A percentile compares a stretch with the other conserved stretches of the same genome.
phyloP scores from a whole-genome alignment of 2,113 vertebrate species.

The Gallinago paraguaiae region DNA sequence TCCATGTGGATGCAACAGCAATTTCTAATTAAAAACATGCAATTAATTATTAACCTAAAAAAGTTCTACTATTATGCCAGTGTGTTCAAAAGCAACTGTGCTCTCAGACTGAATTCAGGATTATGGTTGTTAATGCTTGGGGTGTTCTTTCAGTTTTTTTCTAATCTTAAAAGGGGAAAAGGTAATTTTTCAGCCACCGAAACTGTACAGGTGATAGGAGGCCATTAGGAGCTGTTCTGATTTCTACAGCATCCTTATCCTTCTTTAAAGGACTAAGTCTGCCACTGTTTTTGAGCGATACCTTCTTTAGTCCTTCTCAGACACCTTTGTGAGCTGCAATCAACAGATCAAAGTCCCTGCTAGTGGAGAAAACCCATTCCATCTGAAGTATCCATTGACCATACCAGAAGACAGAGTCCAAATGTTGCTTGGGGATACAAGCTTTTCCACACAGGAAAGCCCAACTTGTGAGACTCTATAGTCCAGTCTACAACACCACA shows the following conservation, averaged over 20 bases:
- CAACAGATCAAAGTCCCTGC: background rate
- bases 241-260: background rate
- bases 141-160: background rate
- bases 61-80: background rate
- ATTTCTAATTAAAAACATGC: slow-evolving; percentile 61
- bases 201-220: background rate
- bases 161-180: background rate
- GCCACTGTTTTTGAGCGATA: background rate
- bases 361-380: background rate
- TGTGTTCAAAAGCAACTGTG: background rate
- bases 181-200: slow-evolving; percentile 6
- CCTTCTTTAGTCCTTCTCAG: background rate
- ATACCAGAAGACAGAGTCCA: background rate
- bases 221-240: background rate
- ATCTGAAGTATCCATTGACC: background rate
- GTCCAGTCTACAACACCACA: background rate
- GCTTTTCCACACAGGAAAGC: background rate
- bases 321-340: background rate
- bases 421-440: background rate
- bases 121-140: background rate
- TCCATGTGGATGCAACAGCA: slow-evolving; percentile 3
- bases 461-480: background rate
- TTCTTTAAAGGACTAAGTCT: background rate
- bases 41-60: slow-evolving; percentile 64
- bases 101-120: background rate